phyloP scores from a whole-genome alignment of 2,797 vertebrate species.

The Todus mexicanus region DNA sequence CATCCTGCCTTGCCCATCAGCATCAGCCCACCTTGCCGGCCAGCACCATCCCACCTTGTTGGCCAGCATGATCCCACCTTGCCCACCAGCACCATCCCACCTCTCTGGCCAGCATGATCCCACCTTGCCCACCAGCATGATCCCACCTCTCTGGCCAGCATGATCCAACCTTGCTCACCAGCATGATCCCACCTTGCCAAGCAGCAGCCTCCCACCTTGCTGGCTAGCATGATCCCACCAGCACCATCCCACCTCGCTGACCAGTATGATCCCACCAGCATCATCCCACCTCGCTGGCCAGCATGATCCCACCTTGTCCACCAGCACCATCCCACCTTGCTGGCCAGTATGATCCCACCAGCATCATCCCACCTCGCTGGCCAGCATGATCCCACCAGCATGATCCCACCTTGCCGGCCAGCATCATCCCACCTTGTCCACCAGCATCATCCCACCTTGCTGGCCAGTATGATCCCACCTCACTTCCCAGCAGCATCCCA shows the following conservation, averaged over 20 bases:
- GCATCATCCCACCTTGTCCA: background rate
- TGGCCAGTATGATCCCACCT: background rate
- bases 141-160: no score
- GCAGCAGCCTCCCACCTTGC: background rate
- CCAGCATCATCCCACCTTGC: background rate
- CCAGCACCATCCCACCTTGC: background rate
- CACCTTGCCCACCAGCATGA: background rate
- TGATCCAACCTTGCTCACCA: fast-evolving
- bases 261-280: background rate
- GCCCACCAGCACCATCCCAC: fast-evolving
- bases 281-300: background rate
- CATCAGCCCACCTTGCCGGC: background rate
- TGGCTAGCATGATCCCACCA: background rate
- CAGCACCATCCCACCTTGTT: background rate
- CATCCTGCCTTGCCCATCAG: background rate
- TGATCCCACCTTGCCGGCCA: background rate
- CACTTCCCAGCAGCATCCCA: background rate
- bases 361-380: background rate
- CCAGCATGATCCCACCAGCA: background rate
- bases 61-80: background rate
- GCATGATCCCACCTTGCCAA: background rate
- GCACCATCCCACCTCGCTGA: background rate
- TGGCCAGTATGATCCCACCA: background rate
- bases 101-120: background rate
- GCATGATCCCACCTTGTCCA: background rate